phyloP scores from a whole-genome alignment of 2,113 vertebrate species.

The Jaculus jaculus region DNA sequence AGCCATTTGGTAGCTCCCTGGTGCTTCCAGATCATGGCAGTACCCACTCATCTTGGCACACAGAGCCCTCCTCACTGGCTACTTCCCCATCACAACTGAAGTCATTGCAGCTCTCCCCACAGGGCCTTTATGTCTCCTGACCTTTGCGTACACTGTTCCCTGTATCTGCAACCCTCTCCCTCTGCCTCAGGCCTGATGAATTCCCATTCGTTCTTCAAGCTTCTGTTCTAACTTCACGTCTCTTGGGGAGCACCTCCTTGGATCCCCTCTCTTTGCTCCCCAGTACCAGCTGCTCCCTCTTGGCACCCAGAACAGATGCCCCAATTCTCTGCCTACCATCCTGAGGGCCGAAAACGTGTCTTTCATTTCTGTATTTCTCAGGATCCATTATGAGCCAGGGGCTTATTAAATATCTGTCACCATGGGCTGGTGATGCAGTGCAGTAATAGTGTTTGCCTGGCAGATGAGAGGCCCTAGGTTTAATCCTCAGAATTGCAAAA shows the following conservation, averaged over 20 bases:
- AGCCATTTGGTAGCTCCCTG: not conserved
- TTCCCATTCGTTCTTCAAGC: not conserved
- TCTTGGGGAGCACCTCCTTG: not conserved
- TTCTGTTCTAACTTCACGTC: not conserved
- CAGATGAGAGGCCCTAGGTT: not conserved
- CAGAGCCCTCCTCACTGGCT: not conserved
- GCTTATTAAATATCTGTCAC: not conserved
- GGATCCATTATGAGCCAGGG: not conserved
- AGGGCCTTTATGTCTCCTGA: not conserved
- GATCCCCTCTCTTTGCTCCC: not conserved
- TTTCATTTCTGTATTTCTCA: not conserved
- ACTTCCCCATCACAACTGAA: not conserved
- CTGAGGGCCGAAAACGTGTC: not conserved
- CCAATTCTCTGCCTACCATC: not conserved
- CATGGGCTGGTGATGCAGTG: not conserved
- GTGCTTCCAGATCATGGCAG: not conserved
- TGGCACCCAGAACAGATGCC: not conserved
- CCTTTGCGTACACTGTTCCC: not conserved
- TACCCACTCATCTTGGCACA: not conserved
- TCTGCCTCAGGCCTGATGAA: conserved; percentile 16
- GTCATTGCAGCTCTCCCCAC: not conserved
- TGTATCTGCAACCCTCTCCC: not conserved
- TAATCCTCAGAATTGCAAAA: not conserved
- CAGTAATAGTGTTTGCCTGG: not conserved
- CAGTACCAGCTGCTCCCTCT: not conserved